These are phyloP conservation scores for Xestobium rufovillosum DNA, from an alignment of 2,888 invertebrate species.

Conservation along the genomic window DNA sequence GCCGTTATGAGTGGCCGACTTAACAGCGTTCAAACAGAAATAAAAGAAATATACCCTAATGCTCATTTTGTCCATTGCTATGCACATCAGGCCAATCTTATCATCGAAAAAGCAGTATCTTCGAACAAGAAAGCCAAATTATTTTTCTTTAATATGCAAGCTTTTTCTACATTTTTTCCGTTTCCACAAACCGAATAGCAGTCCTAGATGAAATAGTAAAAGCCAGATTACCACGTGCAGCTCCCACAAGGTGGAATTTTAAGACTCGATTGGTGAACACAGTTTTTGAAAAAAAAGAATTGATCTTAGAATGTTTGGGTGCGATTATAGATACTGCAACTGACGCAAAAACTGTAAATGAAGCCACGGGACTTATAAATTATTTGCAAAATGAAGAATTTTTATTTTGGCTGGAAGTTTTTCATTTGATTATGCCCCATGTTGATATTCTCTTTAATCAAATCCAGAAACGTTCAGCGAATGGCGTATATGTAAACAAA, in stretches of 20 bases:
- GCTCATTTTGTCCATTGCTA: too few species aligned
- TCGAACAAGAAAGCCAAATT: too few species aligned
- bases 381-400: slow-evolving; percentile 13
- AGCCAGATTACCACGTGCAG: slow-evolving; percentile 15
- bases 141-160: too few species aligned
- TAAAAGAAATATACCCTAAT: too few species aligned
- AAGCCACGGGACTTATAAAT: slow-evolving; percentile 14
- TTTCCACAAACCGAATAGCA: slow-evolving; percentile 13
- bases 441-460: slow-evolving; percentile 18
- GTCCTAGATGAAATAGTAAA: slow-evolving; percentile 19
- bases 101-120: too few species aligned
- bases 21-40: slow-evolving; percentile 15
- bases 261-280: slow-evolving; percentile 23
- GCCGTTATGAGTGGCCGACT: slow-evolving; percentile 14
- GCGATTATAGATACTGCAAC: slow-evolving; percentile 19
- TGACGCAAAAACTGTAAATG: slow-evolving; percentile 12
- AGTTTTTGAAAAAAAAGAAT: slow-evolving; percentile 19
- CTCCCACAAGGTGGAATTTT: slow-evolving; percentile 23
- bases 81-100: slow-evolving; percentile 7
- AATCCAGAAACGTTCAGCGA: slow-evolving; percentile 11
- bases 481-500: slow-evolving; percentile 10
- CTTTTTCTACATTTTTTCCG: too few species aligned
- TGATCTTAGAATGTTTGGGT: slow-evolving; percentile 22
- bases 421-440: slow-evolving; percentile 20
- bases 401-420: slow-evolving; percentile 18